Base-by-base conservation (phyloP, 30 jellyfish, hydroid and myxozoan genomes). In the Mastigias papua region DNA sequence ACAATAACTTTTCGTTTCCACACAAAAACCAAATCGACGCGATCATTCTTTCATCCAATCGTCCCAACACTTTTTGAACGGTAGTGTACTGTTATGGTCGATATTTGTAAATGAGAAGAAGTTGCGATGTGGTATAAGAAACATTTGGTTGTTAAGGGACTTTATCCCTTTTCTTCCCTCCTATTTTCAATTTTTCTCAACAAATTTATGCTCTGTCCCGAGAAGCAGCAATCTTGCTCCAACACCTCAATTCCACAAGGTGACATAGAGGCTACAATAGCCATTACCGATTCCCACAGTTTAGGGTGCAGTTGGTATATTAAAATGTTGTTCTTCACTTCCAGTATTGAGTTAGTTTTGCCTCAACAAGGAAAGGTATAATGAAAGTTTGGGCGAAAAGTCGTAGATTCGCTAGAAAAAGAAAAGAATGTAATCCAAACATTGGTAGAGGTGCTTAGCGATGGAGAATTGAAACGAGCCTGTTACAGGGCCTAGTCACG, bases 351-450 rank as follows among this genome's bases (percentile, higher is more conserved):
- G 9, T 54, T 10, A 25, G 9, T 54, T 6, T 54, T 25, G 17
- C 25, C 17, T 54, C 67, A 54, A 6, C 67, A 54, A 54, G 67
- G 76, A 65, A 65, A 65, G 11, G 33, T 17, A 71, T 33, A n/a
- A 71, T 71, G 69, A 71, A 71, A 48, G 34, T 54, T 32, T 17
- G 85, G 66, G 85, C 60, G 31, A 48, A 17, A 20, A 62, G 69
- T 37, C 57, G 71, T 27, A 48, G 85, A 73, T 33, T 33, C 48
- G 72, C 85, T 28, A 73, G 51, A 48, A 71, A 71, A 42, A 71
- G 82, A 32, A 71, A 48, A 31, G 64, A 21, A 13, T 71, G 82
- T 32, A 71, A 71, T 42, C 67, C 67, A 32, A 34, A 73, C 67
- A 37, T 73, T 48, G 11, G 37, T n/a, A 73, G 85, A 48, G 1